These are phyloP conservation scores for Danaus melanippus DNA, from an alignment of 1,140 invertebrate genomes.

Conservation along the genomic window DNA sequence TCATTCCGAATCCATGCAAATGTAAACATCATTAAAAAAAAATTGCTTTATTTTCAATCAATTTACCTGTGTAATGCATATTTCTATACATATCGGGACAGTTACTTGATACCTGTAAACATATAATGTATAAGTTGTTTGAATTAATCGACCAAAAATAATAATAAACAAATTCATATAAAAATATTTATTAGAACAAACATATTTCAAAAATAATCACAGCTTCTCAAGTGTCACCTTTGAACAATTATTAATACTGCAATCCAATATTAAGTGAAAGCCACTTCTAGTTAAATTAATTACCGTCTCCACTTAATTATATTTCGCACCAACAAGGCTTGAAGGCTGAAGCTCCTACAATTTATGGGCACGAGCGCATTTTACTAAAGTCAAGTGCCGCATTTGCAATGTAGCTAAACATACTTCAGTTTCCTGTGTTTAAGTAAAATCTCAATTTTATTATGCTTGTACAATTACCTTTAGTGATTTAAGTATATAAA, in stretches of 20 bases:
- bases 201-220: too few relatives aligned
- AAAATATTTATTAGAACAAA: too few relatives aligned
- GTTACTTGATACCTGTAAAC: slow-evolving; percentile 55
- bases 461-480: too few relatives aligned
- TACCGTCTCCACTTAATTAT: slow-evolving; percentile 21
- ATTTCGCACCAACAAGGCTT: slow-evolving; percentile 13
- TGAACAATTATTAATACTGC: too few relatives aligned
- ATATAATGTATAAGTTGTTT: background rate
- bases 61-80: slow-evolving; percentile 64
- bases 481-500: too few relatives aligned
- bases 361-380: slow-evolving; percentile 4
- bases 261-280: background rate
- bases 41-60: slow-evolving; percentile 5
- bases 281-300: slow-evolving; percentile 18
- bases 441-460: too few relatives aligned
- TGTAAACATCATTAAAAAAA: background rate
- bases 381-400: too few relatives aligned
- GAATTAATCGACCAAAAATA: too few relatives aligned
- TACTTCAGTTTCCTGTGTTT: too few relatives aligned
- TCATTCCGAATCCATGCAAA: slow-evolving; percentile 4
- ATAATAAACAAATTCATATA: too few relatives aligned
- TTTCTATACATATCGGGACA: slow-evolving; percentile 68
- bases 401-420: too few relatives aligned
- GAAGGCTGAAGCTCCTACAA: slow-evolving; percentile 2
- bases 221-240: too few relatives aligned